phyloP scores from a whole-genome alignment of 1,140 invertebrate genomes.

The Diorhabda sublineata region DNA sequence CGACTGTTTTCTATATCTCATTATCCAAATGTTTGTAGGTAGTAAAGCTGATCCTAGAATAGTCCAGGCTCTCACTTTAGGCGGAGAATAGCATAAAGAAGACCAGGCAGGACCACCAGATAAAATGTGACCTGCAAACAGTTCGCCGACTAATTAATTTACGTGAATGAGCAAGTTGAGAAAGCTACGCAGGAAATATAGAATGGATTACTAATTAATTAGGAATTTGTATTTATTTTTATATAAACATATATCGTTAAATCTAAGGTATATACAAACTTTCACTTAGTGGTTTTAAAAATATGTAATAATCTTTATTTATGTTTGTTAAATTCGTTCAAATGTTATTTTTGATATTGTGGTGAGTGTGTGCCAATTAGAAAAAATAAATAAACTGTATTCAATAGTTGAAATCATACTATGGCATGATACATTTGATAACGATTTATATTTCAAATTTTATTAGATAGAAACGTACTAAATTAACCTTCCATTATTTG shows the following conservation, averaged over 20 bases:
- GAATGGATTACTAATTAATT: background rate
- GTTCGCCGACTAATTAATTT: background rate
- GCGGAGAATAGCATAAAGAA: constrained; percentile 60
- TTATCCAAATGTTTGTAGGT: background rate
- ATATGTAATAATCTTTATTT: too few species aligned
- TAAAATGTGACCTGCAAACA: constrained; percentile 31
- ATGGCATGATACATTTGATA: too few species aligned
- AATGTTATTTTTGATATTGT: too few species aligned
- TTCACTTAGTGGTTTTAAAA: too few species aligned
- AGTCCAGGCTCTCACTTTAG: constrained; percentile 86
- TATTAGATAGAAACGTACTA: too few species aligned
- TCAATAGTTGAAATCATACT: too few species aligned
- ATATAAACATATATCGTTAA: background rate
- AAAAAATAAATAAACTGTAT: too few species aligned
- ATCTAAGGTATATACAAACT: too few species aligned
- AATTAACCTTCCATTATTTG: too few species aligned
- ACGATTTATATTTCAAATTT: too few species aligned
- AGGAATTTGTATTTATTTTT: background rate
- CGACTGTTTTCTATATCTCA: background rate
- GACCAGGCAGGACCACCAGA: constrained; percentile 39
- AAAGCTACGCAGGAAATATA: background rate
- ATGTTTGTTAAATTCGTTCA: too few species aligned
- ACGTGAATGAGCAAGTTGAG: background rate
- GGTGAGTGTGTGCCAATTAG: too few species aligned
- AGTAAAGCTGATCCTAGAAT: constrained; percentile 98